These are phyloP conservation scores for Gallinago nigripennis DNA, from an alignment of 2,797 vertebrate species.

Conservation along the genomic window DNA sequence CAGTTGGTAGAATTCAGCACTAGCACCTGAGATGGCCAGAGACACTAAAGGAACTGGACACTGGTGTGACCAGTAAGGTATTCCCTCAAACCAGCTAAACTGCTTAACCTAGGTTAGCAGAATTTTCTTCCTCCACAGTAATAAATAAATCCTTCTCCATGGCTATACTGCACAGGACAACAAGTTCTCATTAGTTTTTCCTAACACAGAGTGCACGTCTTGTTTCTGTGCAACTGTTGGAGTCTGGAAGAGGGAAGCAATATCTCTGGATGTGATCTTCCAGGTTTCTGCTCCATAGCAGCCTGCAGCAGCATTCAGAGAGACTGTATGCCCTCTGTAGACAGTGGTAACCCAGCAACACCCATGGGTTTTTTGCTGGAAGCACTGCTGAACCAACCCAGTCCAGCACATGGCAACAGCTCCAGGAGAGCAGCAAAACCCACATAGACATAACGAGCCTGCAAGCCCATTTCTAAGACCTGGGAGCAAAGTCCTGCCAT, in stretches of 20 bases:
- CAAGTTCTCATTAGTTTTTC: neutral
- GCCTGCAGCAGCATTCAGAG: neutral
- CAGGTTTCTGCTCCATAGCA: neutral
- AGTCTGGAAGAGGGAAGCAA: neutral
- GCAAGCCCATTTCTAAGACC: fast-evolving
- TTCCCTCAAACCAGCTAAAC: neutral
- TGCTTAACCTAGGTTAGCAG: neutral
- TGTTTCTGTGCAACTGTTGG: neutral
- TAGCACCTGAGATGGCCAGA: neutral
- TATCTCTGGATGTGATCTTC: neutral
- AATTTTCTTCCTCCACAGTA: neutral
- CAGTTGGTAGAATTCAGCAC: neutral
- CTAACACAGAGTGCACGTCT: neutral
- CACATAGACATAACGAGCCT: neutral
- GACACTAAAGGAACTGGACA: neutral
- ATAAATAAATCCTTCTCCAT: neutral
- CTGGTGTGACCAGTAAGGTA: neutral
- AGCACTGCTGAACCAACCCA: neutral
- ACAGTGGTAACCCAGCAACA: slow-evolving; percentile 1
- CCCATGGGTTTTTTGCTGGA: neutral
- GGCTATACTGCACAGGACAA: neutral
- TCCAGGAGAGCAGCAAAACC: neutral
- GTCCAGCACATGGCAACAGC: neutral
- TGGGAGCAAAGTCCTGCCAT: fast-evolving
- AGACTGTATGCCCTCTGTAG: neutral